These are phyloP conservation scores for Sebastes trivittatus DNA, from an alignment of 2,797 vertebrate species.

Conservation along the genomic window DNA sequence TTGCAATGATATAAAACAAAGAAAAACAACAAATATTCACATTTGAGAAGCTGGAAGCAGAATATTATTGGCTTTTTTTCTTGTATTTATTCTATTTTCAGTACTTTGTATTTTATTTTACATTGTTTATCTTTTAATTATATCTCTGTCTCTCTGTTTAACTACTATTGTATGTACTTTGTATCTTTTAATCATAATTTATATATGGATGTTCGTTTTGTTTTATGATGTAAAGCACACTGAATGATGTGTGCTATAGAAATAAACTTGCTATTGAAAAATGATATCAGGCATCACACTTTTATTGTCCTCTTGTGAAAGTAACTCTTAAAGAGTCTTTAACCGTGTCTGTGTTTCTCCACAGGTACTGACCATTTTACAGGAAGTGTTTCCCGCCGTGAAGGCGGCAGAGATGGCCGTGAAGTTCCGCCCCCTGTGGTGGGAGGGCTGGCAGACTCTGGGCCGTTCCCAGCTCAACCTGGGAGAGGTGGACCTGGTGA, in stretches of 20 bases:
- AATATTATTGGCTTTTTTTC: neutral
- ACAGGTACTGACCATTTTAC: slow-evolving; percentile 90
- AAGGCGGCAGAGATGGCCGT: slow-evolving; percentile 93
- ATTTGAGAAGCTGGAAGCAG: neutral
- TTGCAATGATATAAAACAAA: neutral
- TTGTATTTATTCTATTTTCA: too few species aligned
- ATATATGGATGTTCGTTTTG: too few species aligned
- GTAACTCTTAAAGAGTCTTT: neutral
- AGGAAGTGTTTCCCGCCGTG: slow-evolving; percentile 94
- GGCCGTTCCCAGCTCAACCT: slow-evolving; percentile 94
- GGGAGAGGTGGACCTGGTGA: slow-evolving; percentile 94
- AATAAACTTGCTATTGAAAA: too few species aligned
- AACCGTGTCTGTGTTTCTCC: neutral
- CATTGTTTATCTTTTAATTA: too few species aligned
- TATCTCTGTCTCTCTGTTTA: too few species aligned
- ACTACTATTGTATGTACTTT: too few species aligned
- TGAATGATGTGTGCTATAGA: too few species aligned
- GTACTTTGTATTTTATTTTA: too few species aligned
- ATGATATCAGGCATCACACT: too few species aligned
- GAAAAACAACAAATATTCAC: neutral
- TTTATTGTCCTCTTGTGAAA: neutral
- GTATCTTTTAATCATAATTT: too few species aligned
- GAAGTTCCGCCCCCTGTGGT: slow-evolving; percentile 89
- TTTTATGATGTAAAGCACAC: too few species aligned
- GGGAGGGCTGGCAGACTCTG: slow-evolving; percentile 95